Percentiles rank a stretch among this genome's conserved stretches.
These are phyloP conservation scores for Psittacula derbiana DNA, from an alignment of 2,797 vertebrate genomes.

Conservation along the genomic window DNA sequence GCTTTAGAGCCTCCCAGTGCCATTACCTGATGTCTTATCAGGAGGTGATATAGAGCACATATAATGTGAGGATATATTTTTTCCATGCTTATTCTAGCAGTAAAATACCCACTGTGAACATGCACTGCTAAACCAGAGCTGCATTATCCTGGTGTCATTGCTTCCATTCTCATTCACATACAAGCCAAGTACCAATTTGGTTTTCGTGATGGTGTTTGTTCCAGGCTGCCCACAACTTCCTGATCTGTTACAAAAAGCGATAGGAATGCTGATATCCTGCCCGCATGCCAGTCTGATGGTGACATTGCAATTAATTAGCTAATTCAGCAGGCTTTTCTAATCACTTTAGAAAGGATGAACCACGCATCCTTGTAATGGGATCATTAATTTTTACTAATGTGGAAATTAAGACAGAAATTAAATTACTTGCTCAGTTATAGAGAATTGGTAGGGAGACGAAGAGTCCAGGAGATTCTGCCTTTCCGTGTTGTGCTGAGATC, in stretches of 20 bases:
- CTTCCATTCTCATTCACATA: rapidly evolving
- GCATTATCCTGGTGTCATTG: rapidly evolving
- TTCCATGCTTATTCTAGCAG: background rate
- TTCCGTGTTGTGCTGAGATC: background rate
- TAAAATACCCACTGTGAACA: background rate
- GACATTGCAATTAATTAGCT: background rate
- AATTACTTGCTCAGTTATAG: background rate
- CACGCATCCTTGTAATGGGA: background rate
- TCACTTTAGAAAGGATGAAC: background rate
- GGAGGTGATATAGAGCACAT: rapidly evolving
- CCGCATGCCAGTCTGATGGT: background rate
- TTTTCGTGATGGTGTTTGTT: background rate
- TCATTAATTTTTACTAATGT: background rate
- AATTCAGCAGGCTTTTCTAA: background rate
- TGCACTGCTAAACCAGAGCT: background rate
- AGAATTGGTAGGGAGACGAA: background rate
- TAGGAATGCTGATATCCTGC: background rate
- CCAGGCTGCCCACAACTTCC: background rate
- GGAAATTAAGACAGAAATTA: background rate
- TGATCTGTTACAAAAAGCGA: background rate
- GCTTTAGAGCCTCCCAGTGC: rapidly evolving
- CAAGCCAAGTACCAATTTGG: background rate
- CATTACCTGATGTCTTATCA: background rate
- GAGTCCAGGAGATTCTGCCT: background rate
- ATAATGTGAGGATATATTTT: background rate